Evolutionary conservation across 2,797 vertebrate species (phyloP).

Genomic region (Pseudochirops corinnae): DNA sequence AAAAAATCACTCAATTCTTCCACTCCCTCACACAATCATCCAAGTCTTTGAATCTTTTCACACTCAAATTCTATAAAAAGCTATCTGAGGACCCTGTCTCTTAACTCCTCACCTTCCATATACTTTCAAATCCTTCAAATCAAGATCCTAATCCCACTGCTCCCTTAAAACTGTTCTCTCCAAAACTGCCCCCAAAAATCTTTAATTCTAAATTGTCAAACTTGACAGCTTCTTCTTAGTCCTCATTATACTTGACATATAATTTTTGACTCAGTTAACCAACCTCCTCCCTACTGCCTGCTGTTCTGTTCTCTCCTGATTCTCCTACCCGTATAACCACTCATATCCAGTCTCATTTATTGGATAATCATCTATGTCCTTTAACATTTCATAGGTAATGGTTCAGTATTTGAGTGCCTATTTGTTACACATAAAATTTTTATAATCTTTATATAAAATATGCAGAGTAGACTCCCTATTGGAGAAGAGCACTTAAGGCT

Average conservation of each 20-base stretch:
- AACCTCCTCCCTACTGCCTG: not conserved
- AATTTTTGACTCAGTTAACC: not conserved
- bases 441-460: not conserved
- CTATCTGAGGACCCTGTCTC: not conserved
- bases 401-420: not conserved
- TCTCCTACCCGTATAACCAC: not conserved
- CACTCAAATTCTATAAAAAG: not conserved
- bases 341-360: not conserved
- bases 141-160: not conserved
- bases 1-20: not conserved
- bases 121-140: not conserved
- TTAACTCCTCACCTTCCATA: not conserved
- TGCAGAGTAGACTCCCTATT: not conserved
- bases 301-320: not conserved
- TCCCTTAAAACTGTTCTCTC: not conserved
- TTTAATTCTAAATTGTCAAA: not conserved
- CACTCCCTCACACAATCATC: not conserved
- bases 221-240: not conserved
- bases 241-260: not conserved
- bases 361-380: not conserved
- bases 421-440: not conserved
- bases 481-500: not conserved
- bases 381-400: not conserved
- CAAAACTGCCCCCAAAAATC: not conserved
- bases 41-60: not conserved